These are phyloP conservation scores for Paramormyrops hopkinsi DNA, from an alignment of 2,797 vertebrate species.

Conservation along the genomic window DNA sequence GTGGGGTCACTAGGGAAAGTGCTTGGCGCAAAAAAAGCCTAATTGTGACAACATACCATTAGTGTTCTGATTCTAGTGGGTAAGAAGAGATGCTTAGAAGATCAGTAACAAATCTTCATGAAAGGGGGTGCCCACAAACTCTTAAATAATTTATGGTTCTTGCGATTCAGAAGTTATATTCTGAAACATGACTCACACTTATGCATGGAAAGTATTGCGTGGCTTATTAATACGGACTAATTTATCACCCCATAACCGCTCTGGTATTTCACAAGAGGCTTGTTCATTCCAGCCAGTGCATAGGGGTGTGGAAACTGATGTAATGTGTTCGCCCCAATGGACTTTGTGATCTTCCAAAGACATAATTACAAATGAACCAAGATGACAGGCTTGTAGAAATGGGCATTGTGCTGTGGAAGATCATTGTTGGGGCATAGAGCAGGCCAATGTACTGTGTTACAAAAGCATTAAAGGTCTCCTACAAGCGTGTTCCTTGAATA, in stretches of 20 bases:
- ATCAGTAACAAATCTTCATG: not conserved
- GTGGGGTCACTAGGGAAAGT: not conserved
- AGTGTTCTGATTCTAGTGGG: not conserved
- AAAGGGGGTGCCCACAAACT: not conserved
- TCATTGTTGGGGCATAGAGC: not conserved
- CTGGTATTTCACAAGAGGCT: constrained; percentile 2
- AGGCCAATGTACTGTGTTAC: not conserved
- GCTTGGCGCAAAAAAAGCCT: not conserved
- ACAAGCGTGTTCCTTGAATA: not conserved
- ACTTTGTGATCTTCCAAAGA: not conserved
- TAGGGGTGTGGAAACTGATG: not conserved
- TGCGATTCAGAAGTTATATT: not conserved
- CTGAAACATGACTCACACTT: not conserved
- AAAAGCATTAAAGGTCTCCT: not conserved
- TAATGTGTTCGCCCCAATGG: not conserved
- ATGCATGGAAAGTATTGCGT: not conserved
- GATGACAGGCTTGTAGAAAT: not conserved
- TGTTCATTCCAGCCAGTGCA: not conserved
- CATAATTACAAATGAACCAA: constrained; percentile 6
- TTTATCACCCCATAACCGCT: not conserved
- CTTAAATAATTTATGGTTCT: not conserved
- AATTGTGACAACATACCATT: not conserved
- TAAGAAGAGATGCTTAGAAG: not conserved
- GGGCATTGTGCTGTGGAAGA: not conserved
- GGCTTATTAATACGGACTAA: constrained; percentile 12